These are phyloP conservation scores for Drosophila antonietae DNA, from an alignment of 2,888 invertebrate species.

Conservation along the genomic window DNA sequence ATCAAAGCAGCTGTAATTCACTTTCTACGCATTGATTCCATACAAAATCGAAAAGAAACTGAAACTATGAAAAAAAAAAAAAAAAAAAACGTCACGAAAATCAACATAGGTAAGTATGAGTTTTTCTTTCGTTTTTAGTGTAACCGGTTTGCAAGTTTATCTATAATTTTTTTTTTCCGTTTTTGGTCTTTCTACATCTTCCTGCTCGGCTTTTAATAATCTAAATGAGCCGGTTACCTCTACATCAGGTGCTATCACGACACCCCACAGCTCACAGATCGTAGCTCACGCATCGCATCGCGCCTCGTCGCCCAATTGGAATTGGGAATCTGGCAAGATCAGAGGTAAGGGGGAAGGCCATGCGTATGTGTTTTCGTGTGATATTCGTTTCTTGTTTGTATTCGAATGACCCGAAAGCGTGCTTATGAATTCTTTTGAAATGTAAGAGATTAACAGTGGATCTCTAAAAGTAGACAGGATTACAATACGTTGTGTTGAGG, in stretches of 20 bases:
- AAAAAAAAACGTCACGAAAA: conserved; percentile 51
- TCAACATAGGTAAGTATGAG: conserved; percentile 28
- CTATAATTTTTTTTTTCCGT: conserved; percentile 20
- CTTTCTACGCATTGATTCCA: conserved; percentile 83
- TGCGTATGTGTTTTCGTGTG: neutral
- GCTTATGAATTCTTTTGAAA: conserved; percentile 73
- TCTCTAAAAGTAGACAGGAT: conserved; percentile 7
- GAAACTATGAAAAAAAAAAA: conserved; percentile 61
- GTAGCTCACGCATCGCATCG: conserved; percentile 29
- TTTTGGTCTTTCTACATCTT: conserved; percentile 50
- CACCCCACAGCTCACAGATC: conserved; percentile 35
- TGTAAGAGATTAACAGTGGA: conserved; percentile 32
- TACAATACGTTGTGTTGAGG: conserved; percentile 7
- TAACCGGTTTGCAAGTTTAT: conserved; percentile 64
- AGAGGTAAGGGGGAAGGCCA: conserved; percentile 32
- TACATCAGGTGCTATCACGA: conserved; percentile 64
- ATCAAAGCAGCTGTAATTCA: conserved; percentile 63
- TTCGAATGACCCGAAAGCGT: conserved; percentile 57
- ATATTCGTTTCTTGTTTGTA: neutral
- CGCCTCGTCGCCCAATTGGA: conserved; percentile 13
- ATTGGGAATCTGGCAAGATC: conserved; percentile 48
- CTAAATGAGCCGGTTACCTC: conserved; percentile 57
- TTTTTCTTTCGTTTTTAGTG: conserved; percentile 78
- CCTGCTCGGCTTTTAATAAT: conserved; percentile 59
- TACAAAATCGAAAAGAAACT: conserved; percentile 58